phyloP scores from a whole-genome alignment of 2,113 vertebrate genomes.

The Leucopsar rothschildi region DNA sequence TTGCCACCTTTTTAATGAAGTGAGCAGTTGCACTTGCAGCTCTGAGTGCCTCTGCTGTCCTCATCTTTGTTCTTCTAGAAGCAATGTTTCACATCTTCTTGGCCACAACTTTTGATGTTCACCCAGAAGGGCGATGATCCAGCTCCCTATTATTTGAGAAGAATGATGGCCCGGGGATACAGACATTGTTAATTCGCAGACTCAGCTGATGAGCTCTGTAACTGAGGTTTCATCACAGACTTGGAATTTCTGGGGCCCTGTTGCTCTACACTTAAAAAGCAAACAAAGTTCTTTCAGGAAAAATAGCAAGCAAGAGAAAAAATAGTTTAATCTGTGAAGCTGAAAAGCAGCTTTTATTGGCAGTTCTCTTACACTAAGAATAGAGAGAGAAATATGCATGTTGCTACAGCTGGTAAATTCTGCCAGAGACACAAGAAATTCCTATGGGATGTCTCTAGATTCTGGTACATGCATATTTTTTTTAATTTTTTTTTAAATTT shows the following conservation, averaged over 20 bases:
- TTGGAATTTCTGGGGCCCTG: not conserved
- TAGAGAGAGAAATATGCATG: not conserved
- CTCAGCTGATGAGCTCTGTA: not conserved
- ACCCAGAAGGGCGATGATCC: not conserved
- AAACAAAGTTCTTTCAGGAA: not conserved
- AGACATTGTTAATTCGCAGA: not conserved
- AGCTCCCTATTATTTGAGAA: not conserved
- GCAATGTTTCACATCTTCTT: not conserved
- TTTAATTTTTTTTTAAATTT: not conserved
- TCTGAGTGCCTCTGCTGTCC: not conserved
- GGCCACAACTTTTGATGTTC: not conserved
- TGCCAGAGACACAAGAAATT: not conserved
- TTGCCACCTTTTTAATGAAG: conserved; percentile 31
- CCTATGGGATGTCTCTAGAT: not conserved
- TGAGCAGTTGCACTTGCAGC: conserved; percentile 40
- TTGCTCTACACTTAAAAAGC: not conserved
- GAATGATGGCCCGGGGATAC: not conserved
- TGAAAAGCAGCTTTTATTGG: conserved; percentile 8
- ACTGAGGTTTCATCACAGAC: not conserved
- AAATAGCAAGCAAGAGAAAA: not conserved
- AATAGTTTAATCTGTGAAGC: not conserved
- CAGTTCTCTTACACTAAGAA: not conserved
- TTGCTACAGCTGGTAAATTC: not conserved
- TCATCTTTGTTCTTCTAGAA: conserved; percentile 12
- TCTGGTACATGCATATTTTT: not conserved